These are phyloP conservation scores for Nycticebus coucang DNA, from an alignment of 2,113 vertebrate species.

Conservation along the genomic window DNA sequence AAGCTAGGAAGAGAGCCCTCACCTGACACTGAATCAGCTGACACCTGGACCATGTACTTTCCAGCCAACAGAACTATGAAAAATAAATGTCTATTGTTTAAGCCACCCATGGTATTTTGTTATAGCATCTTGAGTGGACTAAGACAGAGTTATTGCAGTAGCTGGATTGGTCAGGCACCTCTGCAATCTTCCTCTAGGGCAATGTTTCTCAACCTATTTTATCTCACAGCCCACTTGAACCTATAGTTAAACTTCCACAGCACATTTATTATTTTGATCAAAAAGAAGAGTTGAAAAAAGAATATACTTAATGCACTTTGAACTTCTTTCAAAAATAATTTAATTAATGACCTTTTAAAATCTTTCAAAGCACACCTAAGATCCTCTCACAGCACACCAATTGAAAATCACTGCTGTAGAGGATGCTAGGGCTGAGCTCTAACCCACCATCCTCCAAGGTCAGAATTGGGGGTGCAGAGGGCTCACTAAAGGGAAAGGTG, in stretches of 20 bases:
- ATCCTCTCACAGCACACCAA: no score
- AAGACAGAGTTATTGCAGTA: background rate
- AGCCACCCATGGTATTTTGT: background rate
- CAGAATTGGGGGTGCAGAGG: background rate
- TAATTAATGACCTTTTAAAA: no score
- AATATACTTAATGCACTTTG: no score
- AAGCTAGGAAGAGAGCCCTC: background rate
- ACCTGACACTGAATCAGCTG: rapidly evolving
- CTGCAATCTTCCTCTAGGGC: background rate
- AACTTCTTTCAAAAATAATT: no score
- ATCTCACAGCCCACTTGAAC: no score
- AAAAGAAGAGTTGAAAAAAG: no score
- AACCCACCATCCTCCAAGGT: background rate
- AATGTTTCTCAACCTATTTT: no score
- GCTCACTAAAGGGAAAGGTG: no score
- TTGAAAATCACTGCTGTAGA: no score
- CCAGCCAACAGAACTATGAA: background rate
- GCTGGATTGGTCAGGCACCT: rapidly evolving
- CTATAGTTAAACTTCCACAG: no score
- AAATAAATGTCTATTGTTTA: background rate
- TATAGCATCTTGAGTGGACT: background rate
- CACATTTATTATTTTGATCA: no score
- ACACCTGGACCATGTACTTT: background rate
- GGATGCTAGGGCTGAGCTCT: background rate
- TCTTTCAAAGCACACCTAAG: no score